phyloP scores from a whole-genome alignment of 1,140 invertebrate genomes.

The Rhopalosiphum padi region DNA sequence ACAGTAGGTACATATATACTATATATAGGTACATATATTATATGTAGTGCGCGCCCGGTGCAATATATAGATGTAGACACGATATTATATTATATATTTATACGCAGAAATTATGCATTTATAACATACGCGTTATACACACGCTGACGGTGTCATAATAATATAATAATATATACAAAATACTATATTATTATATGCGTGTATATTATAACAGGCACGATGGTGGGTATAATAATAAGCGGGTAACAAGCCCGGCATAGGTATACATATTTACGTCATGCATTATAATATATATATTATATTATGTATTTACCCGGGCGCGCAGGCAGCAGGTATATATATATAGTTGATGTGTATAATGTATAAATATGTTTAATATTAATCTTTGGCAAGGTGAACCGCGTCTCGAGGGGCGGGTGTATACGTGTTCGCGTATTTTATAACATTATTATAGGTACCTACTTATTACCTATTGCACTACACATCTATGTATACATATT shows the following conservation, averaged over 20 bases:
- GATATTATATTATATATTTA: not conserved
- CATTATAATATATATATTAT: not conserved
- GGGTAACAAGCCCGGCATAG: not conserved
- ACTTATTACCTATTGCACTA: not conserved
- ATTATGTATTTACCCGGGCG: not conserved
- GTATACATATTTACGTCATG: not conserved
- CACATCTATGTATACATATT: too few species aligned
- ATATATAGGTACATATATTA: not conserved
- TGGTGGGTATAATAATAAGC: not conserved
- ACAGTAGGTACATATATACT: not conserved
- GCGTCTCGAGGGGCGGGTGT: not conserved
- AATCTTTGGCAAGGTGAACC: constrained; percentile 40
- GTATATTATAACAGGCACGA: not conserved
- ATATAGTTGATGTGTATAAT: not conserved
- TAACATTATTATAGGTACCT: constrained; percentile 1
- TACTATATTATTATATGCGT: not conserved
- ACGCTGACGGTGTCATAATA: too few species aligned
- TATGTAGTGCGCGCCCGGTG: not conserved
- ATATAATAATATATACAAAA: not conserved
- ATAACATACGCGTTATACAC: too few species aligned
- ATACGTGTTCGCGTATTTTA: constrained; percentile 19
- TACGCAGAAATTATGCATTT: not conserved
- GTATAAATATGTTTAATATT: not conserved
- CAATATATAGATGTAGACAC: not conserved
- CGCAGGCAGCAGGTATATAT: not conserved